Evolutionary conservation across 2,888 invertebrate species (phyloP).

Genomic region (Torymus auratus): DNA sequence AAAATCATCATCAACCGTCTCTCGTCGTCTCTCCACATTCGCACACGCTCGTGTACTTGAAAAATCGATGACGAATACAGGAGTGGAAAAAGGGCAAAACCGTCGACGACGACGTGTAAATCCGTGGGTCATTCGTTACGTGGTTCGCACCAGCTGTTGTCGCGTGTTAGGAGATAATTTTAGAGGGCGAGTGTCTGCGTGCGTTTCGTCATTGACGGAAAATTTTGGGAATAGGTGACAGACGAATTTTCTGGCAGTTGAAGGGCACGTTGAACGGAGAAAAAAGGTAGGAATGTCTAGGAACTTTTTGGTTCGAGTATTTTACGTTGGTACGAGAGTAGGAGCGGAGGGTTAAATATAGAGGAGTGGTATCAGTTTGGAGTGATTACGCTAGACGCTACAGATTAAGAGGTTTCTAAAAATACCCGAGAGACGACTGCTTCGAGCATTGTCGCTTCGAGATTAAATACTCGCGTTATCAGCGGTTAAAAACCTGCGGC

Average conservation of each 20-base stretch:
- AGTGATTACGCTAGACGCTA: no score
- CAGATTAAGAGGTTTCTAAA: no score
- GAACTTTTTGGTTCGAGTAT: no score
- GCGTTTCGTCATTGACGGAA: conserved; percentile 18
- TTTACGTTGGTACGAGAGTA: neutral
- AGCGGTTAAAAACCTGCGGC: no score
- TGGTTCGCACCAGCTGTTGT: neutral
- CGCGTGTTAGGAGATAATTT: conserved; percentile 45
- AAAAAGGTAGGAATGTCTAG: neutral
- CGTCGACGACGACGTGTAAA: neutral
- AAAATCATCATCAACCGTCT: conserved; percentile 23
- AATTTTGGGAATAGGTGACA: neutral
- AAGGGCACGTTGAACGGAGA: neutral
- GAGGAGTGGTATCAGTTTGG: no score
- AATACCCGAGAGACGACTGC: no score
- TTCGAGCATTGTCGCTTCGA: no score
- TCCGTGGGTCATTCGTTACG: conserved; percentile 15
- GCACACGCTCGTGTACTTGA: no score
- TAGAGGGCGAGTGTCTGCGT: conserved; percentile 1
- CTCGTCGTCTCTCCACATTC: neutral
- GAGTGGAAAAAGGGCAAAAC: no score
- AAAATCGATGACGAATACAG: no score
- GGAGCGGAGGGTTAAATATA: neutral
- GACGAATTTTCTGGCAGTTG: neutral
- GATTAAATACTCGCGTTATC: no score